Evolutionary conservation across 2,113 vertebrate species (phyloP).

Genomic region (Mesitornis unicolor): DNA sequence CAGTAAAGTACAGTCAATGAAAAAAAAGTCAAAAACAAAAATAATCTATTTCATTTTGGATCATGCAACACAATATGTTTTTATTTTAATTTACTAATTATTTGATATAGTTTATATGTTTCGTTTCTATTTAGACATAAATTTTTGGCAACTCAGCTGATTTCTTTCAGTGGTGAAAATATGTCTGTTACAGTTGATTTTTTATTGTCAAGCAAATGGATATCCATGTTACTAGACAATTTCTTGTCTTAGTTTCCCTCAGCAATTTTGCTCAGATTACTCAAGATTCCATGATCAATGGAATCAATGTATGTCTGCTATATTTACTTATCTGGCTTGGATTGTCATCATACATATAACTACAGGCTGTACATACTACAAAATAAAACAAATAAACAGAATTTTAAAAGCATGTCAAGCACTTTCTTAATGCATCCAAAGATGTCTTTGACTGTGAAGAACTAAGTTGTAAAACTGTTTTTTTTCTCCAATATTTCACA

Average conservation of each 20-base stretch:
- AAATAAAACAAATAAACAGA: not conserved
- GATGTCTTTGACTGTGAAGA: not conserved
- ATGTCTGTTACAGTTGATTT: not conserved
- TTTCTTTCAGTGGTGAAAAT: not conserved
- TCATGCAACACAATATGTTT: not conserved
- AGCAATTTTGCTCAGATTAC: not conserved
- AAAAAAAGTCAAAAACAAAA: not conserved
- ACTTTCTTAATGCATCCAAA: not conserved
- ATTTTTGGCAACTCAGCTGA: not conserved
- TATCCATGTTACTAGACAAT: not conserved
- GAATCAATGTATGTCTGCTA: not conserved
- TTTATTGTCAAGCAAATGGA: not conserved
- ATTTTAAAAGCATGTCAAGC: not conserved
- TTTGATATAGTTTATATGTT: not conserved
- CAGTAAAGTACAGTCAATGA: too few relatives aligned
- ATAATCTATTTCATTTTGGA: rapidly evolving
- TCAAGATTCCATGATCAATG: not conserved
- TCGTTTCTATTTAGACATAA: not conserved
- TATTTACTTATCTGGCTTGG: not conserved
- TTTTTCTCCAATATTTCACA: not conserved
- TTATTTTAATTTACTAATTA: not conserved
- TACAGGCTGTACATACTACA: not conserved
- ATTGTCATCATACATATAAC: not conserved
- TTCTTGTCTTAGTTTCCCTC: not conserved
- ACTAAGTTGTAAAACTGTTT: not conserved